Conservation (phyloP, 1,140 invertebrate genomes). For the Bombus polaris region DNA sequence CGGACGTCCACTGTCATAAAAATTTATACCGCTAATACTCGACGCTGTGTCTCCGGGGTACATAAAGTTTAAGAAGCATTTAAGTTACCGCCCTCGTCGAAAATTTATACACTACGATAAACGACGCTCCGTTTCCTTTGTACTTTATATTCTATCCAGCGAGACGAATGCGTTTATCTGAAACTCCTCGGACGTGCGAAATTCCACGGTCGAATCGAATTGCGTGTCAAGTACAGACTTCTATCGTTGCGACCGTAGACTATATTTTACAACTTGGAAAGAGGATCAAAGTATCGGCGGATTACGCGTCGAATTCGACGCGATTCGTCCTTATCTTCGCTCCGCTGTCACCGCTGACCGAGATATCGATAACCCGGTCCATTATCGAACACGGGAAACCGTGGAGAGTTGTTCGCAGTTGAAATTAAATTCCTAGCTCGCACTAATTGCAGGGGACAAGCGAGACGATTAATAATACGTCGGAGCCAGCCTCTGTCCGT, state of each 20-base stretch:
- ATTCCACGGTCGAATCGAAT: slow-evolving; percentile 11
- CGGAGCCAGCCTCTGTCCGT: slow-evolving; percentile 20
- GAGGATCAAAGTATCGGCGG: slow-evolving; percentile 60
- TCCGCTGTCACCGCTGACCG: not conserved
- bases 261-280: slow-evolving; percentile 49
- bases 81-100: not conserved
- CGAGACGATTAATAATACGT: slow-evolving; percentile 62
- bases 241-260: slow-evolving; percentile 18
- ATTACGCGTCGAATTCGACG: slow-evolving; percentile 48
- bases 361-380: slow-evolving; percentile 34
- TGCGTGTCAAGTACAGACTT: slow-evolving; percentile 29
- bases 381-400: slow-evolving; percentile 16
- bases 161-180: not conserved
- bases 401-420: slow-evolving; percentile 19
- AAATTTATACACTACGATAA: not conserved
- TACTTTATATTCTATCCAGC: not conserved
- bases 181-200: not conserved
- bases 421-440: slow-evolving; percentile 63
- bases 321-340: not conserved
- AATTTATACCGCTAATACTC: slow-evolving; percentile 13
- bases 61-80: slow-evolving; percentile 12
- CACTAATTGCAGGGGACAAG: slow-evolving; percentile 52
- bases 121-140: not conserved
- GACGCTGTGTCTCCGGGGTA: not conserved
- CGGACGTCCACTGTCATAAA: not conserved